Percentiles rank a stretch among this genome's conserved stretches.
phyloP scores from a whole-genome alignment of 2,888 invertebrate species.

The Mesorhabditis spiculigera region DNA sequence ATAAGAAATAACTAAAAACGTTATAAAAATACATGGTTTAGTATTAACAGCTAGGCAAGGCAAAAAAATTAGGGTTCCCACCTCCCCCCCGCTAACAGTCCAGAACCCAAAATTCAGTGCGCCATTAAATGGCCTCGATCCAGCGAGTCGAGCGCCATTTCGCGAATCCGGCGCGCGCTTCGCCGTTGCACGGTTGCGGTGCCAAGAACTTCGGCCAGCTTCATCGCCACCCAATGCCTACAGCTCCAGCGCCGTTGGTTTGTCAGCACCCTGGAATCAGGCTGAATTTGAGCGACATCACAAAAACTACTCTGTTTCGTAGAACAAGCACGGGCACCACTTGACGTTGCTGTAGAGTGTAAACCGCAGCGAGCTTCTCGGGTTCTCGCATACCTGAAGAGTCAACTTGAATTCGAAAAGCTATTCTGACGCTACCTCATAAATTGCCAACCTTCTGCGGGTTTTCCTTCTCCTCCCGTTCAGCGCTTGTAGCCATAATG shows the following conservation, averaged over 20 bases:
- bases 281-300: neutral
- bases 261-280: neutral
- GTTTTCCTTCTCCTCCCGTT: no score
- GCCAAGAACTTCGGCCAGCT: neutral
- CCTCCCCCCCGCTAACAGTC: no score
- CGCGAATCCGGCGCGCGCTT: neutral
- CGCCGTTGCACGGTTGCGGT: neutral
- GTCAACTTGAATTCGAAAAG: no score
- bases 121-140: no score
- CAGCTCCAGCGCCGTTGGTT: neutral
- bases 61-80: no score
- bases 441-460: no score
- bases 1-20: no score
- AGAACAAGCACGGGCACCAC: conserved; percentile 1
- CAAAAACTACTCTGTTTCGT: neutral
- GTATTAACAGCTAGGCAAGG: no score
- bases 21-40: no score
- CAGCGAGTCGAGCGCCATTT: neutral
- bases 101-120: no score
- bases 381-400: neutral
- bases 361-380: neutral
- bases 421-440: no score
- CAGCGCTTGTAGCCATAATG: no score
- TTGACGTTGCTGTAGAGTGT: neutral
- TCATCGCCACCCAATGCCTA: neutral